Evolutionary conservation across 2,797 vertebrate genomes (phyloP), one percentile per base, ranked within the genome.

Genomic region (Lophius americanus): DNA sequence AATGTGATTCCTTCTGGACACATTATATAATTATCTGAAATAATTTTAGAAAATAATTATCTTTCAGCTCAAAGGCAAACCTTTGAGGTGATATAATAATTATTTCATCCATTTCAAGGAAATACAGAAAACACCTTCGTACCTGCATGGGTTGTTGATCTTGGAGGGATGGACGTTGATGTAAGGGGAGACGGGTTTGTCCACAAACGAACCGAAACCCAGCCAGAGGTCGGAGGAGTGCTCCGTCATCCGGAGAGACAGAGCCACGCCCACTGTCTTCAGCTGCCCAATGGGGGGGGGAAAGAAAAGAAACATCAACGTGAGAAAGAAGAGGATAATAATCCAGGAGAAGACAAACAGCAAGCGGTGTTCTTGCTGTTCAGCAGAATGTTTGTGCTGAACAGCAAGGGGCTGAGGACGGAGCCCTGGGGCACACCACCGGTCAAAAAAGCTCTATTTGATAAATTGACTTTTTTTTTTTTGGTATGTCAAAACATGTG

Each of bases 121-220:
- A 38, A 38, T 37, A 14, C 11, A 36, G 7, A 41, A 13, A 44
- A 48, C 4, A 2, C 9, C 7, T 52, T 47, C 53, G 69, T 87
- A 98, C 98, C 95, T 97, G 96, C 98, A 99, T 50, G 97, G 98
- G 83, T 99, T 99, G 83, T 91, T 91, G 76, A 99, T 95, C 93
- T 97, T 97, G 3, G 95, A 94, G 23, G 97, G 97, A 76, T 99
- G 96, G 69, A 98, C 95, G 55, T 95, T 96, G 68, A 98, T 98
- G 82, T 96, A 99, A 1, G 98, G 98, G 11, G 98, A 98, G n/a
- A 98, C 95, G 0, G 98, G 97, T 84, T 99, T 99, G 92, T 99
- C 98, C 80, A 99, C 98, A 23, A 99, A 99, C 0, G 98, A 99
- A 76, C 98, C 98, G 64, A 98, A 99, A 67, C 98, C 98, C 73